Evolutionary conservation across 2,797 vertebrate genomes (phyloP).

Genomic region (Xyrichtys novacula): DNA sequence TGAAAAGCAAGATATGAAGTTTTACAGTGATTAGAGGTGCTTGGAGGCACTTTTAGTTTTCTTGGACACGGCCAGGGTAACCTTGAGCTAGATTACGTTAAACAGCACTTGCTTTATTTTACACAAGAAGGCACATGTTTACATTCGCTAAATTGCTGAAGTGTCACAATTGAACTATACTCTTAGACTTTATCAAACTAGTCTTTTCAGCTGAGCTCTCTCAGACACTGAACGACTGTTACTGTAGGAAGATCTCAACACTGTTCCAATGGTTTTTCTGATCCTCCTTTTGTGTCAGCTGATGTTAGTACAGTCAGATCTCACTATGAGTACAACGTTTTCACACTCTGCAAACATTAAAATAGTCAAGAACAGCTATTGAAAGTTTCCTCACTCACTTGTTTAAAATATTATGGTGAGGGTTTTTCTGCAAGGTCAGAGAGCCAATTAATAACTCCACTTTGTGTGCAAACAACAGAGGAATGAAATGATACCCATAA

Average conservation of each 20-base stretch:
- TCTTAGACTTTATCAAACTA: too few species aligned
- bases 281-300: neutral
- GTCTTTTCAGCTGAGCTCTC: neutral
- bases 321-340: conserved; percentile 7
- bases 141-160: neutral
- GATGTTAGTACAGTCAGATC: neutral
- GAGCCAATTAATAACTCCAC: conserved; percentile 54
- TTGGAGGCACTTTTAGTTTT: neutral
- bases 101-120: neutral
- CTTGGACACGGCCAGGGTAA: neutral
- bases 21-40: neutral
- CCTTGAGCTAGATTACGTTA: neutral
- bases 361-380: conserved; percentile 22
- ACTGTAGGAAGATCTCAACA: conserved; percentile 1
- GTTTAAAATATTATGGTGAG: conserved; percentile 35
- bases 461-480: conserved; percentile 39
- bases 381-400: conserved; percentile 20
- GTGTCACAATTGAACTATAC: too few species aligned
- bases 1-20: neutral
- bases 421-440: conserved; percentile 49
- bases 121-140: neutral
- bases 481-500: conserved; percentile 42
- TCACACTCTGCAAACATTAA: conserved; percentile 3
- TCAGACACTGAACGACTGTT: neutral
- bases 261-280: conserved; percentile 1